Conservation (phyloP, 2,888 invertebrate genomes). For the Octonoba sinensis region DNA sequence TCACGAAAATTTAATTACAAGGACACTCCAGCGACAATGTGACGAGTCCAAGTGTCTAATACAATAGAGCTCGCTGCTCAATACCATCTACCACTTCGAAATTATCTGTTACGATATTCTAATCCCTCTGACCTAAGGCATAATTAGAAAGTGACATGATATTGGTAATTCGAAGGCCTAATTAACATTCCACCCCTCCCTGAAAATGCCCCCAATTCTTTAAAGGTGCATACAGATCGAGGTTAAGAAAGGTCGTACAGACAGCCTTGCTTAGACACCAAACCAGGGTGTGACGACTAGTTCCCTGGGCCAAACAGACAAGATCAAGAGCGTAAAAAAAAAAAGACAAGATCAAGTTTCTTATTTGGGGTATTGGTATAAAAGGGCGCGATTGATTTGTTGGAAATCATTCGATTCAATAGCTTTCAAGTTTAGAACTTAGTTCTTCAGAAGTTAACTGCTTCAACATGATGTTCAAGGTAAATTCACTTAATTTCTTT, state of each 20-base stretch:
- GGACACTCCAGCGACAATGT: too few relatives aligned
- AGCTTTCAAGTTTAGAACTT: conserved; percentile 8
- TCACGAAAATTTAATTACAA: too few relatives aligned
- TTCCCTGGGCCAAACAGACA: conserved; percentile 7
- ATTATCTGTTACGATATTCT: too few relatives aligned
- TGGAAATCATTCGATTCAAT: conserved; percentile 44
- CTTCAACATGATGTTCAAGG: conserved; percentile 53
- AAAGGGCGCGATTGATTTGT: conserved; percentile 13
- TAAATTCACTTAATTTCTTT: not conserved
- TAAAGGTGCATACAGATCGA: conserved; percentile 5
- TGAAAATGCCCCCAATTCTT: conserved; percentile 43
- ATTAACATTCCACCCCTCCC: conserved; percentile 51
- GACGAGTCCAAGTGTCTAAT: too few relatives aligned
- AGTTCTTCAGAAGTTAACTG: conserved; percentile 4
- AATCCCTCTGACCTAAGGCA: too few relatives aligned
- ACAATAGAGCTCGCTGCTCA: too few relatives aligned
- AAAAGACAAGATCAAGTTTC: not conserved
- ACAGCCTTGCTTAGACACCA: conserved; percentile 31
- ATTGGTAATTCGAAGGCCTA: conserved; percentile 21
- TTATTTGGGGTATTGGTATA: conserved; percentile 17
- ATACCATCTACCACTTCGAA: too few relatives aligned
- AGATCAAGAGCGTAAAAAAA: conserved; percentile 51
- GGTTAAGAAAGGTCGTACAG: conserved; percentile 42
- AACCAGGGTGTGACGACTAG: conserved; percentile 32
- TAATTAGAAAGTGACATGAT: conserved; percentile 37